phyloP scores from a whole-genome alignment of 2,113 vertebrate genomes.

The Chrysochloris asiatica region DNA sequence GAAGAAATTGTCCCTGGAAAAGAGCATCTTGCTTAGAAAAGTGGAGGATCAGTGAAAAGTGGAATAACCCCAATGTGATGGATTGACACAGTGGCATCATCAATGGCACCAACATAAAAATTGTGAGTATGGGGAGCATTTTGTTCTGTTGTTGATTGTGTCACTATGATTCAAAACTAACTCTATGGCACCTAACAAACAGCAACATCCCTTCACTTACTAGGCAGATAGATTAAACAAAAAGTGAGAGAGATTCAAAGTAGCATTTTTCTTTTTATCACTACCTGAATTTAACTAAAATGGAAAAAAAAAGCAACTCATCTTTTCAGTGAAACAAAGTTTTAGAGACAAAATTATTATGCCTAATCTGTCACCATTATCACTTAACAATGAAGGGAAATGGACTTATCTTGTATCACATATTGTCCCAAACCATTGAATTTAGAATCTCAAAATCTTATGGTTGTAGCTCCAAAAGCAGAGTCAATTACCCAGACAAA shows the following conservation, averaged over 20 bases:
- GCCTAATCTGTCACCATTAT: not conserved
- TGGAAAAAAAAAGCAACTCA: not conserved
- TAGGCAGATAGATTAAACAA: not conserved
- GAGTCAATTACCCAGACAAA: constrained; percentile 78
- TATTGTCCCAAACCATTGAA: not conserved
- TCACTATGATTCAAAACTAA: no score
- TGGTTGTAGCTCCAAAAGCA: constrained; percentile 57
- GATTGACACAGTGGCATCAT: no score
- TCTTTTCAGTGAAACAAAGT: not conserved
- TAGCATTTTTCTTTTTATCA: not conserved
- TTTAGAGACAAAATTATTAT: constrained; percentile 20
- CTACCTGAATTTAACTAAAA: not conserved
- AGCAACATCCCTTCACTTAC: not conserved
- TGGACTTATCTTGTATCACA: not conserved
- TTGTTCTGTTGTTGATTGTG: no score
- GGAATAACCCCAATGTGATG: no score
- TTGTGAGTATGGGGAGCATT: no score
- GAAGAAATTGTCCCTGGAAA: no score
- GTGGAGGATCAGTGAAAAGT: no score
- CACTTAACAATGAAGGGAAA: constrained; percentile 34
- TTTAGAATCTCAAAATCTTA: constrained; percentile 43
- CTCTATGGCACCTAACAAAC: no score
- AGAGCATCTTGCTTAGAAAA: no score
- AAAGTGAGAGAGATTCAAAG: not conserved
- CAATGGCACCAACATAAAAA: no score